Conservation (phyloP, 2,113 vertebrate genomes). For the Cinclus mexicanus region DNA sequence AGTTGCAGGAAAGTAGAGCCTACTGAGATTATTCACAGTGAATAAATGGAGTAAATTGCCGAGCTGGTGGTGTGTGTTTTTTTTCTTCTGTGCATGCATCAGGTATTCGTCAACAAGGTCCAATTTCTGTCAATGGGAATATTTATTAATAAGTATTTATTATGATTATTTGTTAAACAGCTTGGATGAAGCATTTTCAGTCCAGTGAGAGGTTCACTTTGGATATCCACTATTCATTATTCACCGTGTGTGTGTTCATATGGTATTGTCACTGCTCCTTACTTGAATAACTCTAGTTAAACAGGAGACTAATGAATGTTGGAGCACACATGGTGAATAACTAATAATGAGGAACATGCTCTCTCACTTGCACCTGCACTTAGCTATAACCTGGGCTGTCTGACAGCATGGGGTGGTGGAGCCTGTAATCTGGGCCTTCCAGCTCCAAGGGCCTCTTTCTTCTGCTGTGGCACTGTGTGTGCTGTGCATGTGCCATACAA, state of each 20-base stretch:
- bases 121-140: not conserved
- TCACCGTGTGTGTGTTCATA: constrained; percentile 22
- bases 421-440: not conserved
- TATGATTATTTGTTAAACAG: constrained; percentile 23
- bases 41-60: not conserved
- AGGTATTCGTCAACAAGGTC: not conserved
- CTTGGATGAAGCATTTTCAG: constrained; percentile 5
- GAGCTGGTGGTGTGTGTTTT: not conserved
- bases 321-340: constrained; percentile 57
- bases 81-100: not conserved
- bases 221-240: constrained; percentile 50
- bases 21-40: not conserved
- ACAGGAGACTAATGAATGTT: constrained; percentile 62
- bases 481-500: not conserved
- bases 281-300: constrained; percentile 60
- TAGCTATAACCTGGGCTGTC: not conserved
- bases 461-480: accelerated
- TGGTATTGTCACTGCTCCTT: constrained; percentile 50
- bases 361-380: constrained; percentile 22
- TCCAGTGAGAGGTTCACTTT: constrained; percentile 34
- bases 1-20: not conserved
- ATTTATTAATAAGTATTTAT: constrained; percentile 6
- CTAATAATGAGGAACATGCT: constrained; percentile 16
- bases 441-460: not conserved
- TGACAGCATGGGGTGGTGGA: not conserved